Evolutionary conservation across 23 tunicate species (phyloP).

Genomic region (Ciona savignyi): DNA sequence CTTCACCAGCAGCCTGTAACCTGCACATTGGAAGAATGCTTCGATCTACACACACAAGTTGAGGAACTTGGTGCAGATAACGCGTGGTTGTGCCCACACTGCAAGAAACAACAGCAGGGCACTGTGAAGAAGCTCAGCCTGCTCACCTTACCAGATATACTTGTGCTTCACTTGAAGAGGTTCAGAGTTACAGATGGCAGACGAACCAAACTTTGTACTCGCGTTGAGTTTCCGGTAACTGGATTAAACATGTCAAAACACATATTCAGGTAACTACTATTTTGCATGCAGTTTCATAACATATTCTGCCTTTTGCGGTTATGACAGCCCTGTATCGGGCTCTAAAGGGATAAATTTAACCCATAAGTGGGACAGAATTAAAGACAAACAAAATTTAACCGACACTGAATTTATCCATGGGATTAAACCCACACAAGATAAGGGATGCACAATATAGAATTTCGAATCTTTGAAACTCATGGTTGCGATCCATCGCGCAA

Average conservation of each 20-base stretch:
- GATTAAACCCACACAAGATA: too few relatives aligned
- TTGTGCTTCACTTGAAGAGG: constrained; percentile 69
- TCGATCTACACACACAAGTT: constrained; percentile 63
- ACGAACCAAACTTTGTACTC: constrained; percentile 53
- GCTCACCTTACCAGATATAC: constrained; percentile 66
- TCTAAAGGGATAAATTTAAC: too few relatives aligned
- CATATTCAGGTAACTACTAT: constrained; percentile 21
- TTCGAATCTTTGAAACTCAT: too few relatives aligned
- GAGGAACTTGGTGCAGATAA: constrained; percentile 62
- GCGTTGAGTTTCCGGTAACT: constrained; percentile 82
- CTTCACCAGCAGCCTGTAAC: constrained; percentile 80
- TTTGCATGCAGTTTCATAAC: too few relatives aligned
- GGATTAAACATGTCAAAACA: constrained; percentile 67
- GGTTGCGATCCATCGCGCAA: too few relatives aligned
- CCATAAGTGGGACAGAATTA: too few relatives aligned
- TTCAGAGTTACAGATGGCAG: constrained; percentile 53
- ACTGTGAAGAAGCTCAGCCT: constrained; percentile 70
- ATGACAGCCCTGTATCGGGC: too few relatives aligned
- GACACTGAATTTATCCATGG: too few relatives aligned
- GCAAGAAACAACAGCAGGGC: constrained; percentile 57
- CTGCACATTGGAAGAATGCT: constrained; percentile 87
- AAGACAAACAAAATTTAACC: too few relatives aligned
- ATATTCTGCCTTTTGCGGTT: too few relatives aligned
- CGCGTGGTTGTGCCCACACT: constrained; percentile 75
- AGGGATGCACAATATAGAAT: too few relatives aligned